Evolutionary conservation across 1,140 invertebrate genomes (phyloP).

Genomic region (Drosophila orosa): DNA sequence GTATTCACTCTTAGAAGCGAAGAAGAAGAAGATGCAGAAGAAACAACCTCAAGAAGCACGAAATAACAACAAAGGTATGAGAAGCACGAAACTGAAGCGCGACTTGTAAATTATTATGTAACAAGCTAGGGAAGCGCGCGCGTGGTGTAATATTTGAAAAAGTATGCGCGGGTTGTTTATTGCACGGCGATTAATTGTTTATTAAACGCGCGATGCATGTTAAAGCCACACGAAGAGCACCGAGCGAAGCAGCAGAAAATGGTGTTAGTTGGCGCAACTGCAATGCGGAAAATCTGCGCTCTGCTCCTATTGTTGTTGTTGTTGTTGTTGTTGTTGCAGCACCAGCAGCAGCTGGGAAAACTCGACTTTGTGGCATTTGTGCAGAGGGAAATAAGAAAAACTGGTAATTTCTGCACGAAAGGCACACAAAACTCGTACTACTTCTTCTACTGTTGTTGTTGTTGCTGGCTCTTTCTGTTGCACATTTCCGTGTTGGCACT

Average conservation of each 20-base stretch:
- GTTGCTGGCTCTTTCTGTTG: conserved; percentile 27
- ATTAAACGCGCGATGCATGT: conserved; percentile 72
- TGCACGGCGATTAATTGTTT: conserved; percentile 72
- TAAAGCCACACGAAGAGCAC: conserved; percentile 22
- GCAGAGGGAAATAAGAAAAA: conserved; percentile 42
- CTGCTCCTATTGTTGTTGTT: conserved; percentile 32
- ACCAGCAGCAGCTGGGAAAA: conserved; percentile 73
- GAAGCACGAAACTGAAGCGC: conserved; percentile 37
- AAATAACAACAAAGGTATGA: conserved; percentile 19
- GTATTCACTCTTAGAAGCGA: conserved; percentile 10
- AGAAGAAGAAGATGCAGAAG: conserved; percentile 26
- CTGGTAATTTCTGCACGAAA: conserved; percentile 69
- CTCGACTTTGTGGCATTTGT: conserved; percentile 67
- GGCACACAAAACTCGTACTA: conserved; percentile 56
- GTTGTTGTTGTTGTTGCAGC: conserved; percentile 38
- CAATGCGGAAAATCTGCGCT: conserved; percentile 75
- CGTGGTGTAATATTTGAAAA: conserved; percentile 58
- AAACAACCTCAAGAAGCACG: conserved; percentile 31
- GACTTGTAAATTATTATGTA: conserved; percentile 67
- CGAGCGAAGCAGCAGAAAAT: conserved; percentile 49
- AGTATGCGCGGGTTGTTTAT: conserved; percentile 66
- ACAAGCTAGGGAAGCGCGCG: conserved; percentile 15
- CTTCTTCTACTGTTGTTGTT: conserved; percentile 21
- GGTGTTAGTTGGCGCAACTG: conserved; percentile 68
- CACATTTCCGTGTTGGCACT: conserved; percentile 66